Percentiles rank a stretch among this genome's conserved stretches.
phyloP scores from a whole-genome alignment of 2,888 invertebrate species.

The Drosophila kanekoi region DNA sequence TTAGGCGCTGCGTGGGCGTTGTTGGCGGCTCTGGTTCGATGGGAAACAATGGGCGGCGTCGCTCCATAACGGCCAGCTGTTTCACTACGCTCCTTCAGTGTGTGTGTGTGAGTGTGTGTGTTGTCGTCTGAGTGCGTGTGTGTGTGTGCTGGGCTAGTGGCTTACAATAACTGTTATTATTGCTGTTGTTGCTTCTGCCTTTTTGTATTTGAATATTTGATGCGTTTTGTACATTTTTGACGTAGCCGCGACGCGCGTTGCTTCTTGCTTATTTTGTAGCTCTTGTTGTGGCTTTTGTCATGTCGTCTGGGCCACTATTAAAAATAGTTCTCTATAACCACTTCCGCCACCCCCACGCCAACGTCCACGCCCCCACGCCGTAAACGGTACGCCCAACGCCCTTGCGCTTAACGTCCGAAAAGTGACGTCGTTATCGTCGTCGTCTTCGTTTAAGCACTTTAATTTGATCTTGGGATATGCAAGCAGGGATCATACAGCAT shows the following conservation, averaged over 20 bases:
- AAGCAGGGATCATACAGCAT: constrained; percentile 29
- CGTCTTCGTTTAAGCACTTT: constrained; percentile 4
- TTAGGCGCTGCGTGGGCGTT: constrained; percentile 71
- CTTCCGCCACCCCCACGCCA: constrained; percentile 67
- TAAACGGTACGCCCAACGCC: constrained; percentile 25
- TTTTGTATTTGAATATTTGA: constrained; percentile 62
- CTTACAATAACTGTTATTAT: constrained; percentile 37
- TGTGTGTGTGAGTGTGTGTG: background rate
- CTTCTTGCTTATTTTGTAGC: constrained; percentile 34
- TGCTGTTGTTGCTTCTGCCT: constrained; percentile 34
- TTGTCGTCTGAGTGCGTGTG: background rate
- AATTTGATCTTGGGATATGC: constrained; percentile 14
- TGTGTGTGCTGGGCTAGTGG: constrained; percentile 30
- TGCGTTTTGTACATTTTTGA: constrained; percentile 74
- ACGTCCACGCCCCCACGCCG: background rate
- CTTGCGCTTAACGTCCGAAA: constrained; percentile 30
- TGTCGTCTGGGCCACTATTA: constrained; percentile 42
- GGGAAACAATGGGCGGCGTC: constrained; percentile 78
- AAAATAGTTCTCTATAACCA: constrained; percentile 61
- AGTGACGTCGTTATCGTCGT: constrained; percentile 39
- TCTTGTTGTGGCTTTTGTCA: constrained; percentile 37
- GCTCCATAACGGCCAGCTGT: constrained; percentile 56
- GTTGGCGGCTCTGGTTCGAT: constrained; percentile 69
- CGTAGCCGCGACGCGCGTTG: constrained; percentile 17
- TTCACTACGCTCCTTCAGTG: constrained; percentile 6